A percentile compares a stretch with the other conserved stretches of the same genome.
phyloP scores from a whole-genome alignment of 2,888 invertebrate species.

The Eupsilia transversa region DNA sequence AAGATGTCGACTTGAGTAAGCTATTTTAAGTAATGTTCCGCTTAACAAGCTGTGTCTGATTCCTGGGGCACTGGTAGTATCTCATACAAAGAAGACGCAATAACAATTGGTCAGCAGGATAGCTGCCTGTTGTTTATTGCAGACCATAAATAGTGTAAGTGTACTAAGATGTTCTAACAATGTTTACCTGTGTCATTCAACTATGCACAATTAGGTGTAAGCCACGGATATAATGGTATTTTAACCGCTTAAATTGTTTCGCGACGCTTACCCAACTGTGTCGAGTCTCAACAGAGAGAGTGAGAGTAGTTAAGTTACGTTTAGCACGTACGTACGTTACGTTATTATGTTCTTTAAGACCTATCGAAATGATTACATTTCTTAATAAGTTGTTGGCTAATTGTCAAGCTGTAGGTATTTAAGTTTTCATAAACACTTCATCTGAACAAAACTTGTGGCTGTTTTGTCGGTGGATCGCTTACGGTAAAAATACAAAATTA shows the following conservation, averaged over 20 bases:
- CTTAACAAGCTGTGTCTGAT: background rate
- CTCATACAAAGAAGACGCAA: background rate
- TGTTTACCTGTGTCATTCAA: background rate
- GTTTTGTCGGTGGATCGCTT: background rate
- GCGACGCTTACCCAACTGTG: background rate
- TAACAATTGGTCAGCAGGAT: background rate
- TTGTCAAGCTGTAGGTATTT: background rate
- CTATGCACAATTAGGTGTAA: slow-evolving; percentile 1
- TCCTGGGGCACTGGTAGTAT: background rate
- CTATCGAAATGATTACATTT: background rate
- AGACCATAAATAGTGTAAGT: background rate
- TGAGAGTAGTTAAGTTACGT: background rate
- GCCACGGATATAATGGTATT: background rate
- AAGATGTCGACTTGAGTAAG: background rate
- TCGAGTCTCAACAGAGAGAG: too few relatives aligned
- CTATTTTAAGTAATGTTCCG: background rate
- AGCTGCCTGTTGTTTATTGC: background rate
- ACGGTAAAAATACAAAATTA: background rate
- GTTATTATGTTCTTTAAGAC: background rate
- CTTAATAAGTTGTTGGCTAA: background rate
- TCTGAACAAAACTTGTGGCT: background rate
- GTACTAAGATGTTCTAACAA: background rate
- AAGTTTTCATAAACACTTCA: background rate
- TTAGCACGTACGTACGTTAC: too few relatives aligned
- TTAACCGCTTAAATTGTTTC: background rate